phyloP scores from a whole-genome alignment of 2,797 vertebrate species.

The Benthosema pterotum region DNA sequence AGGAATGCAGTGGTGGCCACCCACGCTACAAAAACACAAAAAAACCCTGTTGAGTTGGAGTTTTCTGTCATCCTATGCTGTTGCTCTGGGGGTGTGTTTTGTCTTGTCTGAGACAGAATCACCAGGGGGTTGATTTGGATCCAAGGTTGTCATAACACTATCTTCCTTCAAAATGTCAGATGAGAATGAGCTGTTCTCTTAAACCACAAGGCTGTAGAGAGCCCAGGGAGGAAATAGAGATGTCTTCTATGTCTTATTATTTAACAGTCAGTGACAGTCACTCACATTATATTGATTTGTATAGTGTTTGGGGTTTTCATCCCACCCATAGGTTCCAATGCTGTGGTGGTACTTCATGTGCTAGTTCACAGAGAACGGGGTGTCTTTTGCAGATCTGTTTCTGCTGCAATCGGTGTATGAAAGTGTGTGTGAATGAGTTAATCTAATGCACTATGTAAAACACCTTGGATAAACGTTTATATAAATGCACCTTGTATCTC shows the following conservation, averaged over 20 bases:
- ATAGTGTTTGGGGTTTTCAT: background rate
- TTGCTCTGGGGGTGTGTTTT: constrained; percentile 57
- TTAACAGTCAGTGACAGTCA: constrained; percentile 12
- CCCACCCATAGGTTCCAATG: background rate
- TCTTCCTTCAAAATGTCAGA: constrained; percentile 43
- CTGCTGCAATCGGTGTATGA: no score
- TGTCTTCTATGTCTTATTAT: background rate
- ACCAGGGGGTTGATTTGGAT: constrained; percentile 47
- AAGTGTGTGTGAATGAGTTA: no score
- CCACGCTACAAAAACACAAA: background rate
- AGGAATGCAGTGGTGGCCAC: background rate
- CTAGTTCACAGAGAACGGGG: no score
- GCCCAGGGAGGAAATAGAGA: constrained; percentile 2
- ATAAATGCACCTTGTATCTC: no score
- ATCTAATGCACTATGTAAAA: no score
- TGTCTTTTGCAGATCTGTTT: no score
- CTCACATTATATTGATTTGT: constrained; percentile 7
- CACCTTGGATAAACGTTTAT: no score
- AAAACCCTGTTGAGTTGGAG: constrained; percentile 7
- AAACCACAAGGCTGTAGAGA: constrained; percentile 44
- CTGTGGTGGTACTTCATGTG: background rate
- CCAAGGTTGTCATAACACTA: constrained; percentile 61
- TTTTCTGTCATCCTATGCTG: constrained; percentile 28
- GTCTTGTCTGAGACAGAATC: constrained; percentile 54
- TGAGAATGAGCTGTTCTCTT: constrained; percentile 35